Percentiles rank a stretch among this genome's conserved stretches.
Conservation (phyloP, 2,888 invertebrate genomes). For the Eupelmus urozonus region DNA sequence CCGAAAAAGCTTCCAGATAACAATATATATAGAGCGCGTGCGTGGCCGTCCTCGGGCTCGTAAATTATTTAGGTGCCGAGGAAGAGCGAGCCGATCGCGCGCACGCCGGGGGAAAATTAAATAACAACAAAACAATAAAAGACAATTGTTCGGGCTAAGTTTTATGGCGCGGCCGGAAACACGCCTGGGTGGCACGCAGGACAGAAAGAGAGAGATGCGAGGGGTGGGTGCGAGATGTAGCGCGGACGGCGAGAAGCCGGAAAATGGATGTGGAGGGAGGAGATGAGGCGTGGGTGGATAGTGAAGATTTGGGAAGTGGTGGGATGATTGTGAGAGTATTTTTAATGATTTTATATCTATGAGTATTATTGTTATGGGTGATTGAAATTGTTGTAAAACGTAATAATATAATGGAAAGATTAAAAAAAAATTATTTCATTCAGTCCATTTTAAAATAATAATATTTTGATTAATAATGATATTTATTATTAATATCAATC, state of each 20-base stretch:
- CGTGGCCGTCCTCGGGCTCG: slow-evolving; percentile 35
- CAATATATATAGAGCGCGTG: neutral
- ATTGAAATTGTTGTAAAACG: too few relatives aligned
- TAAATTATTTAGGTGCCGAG: slow-evolving; percentile 60
- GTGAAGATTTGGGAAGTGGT: neutral
- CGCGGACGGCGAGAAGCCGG: slow-evolving; percentile 9
- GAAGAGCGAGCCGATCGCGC: slow-evolving; percentile 10
- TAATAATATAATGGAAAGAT: too few relatives aligned
- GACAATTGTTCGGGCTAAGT: slow-evolving; percentile 78
- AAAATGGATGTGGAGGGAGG: slow-evolving; percentile 1
- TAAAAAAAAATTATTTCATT: too few relatives aligned
- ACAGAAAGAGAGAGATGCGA: neutral
- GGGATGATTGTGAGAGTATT: too few relatives aligned
- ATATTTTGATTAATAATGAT: too few relatives aligned
- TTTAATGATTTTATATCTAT: too few relatives aligned
- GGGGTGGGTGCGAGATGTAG: neutral
- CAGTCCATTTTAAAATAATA: too few relatives aligned
- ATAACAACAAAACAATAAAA: slow-evolving; percentile 78
- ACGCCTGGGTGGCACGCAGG: slow-evolving; percentile 16
- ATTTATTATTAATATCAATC: too few relatives aligned
- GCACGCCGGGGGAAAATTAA: slow-evolving; percentile 73
- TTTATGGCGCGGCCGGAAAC: slow-evolving; percentile 72
- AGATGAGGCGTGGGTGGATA: neutral
- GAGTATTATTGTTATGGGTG: too few relatives aligned
- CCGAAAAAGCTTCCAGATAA: slow-evolving; percentile 51